Base-by-base conservation (phyloP, 2,797 vertebrate genomes). In the Lophotriccus pileatus region DNA sequence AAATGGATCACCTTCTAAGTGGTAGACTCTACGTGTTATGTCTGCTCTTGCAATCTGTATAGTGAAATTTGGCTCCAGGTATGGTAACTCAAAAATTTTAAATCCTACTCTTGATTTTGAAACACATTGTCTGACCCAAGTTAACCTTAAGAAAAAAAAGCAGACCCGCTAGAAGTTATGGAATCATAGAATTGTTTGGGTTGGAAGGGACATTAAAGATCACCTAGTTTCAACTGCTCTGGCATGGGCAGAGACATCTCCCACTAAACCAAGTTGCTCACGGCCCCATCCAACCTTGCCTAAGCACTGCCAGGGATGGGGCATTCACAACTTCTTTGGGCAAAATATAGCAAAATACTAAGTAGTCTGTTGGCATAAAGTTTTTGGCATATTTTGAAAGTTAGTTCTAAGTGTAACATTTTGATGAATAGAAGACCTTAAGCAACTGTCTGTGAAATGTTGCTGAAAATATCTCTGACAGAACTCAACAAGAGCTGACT, bases 11-110 rank as follows among this genome's bases (percentile, higher is more conserved):
- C 3, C 11, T 90, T 84, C 56, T 23, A 70, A 37, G 19, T 37
- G 27, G 20, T 41, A n/a, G 7, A 56, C 7, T 69, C 12, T 36
- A 30, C 2, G 3, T 2, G 12, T 59, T 1, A 2, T 25, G 4
- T 32, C 37, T 79, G 14, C 18, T 60, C 9, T 76, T 37, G 15
- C 10, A 77, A 11, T n/a, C 64, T 37, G 8, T 66, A n/a, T 62
- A 32, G 46, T 24, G 4, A 3, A 56, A 21, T 37, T 82, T 39
- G 49, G 18, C 22, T 69, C 27, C 9, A 6, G 18, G 9, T 6
- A 34, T 4, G 8, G 79, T 49, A 87, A 68, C 28, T 37, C 14
- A 82, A 63, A 28, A 50, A 50, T 46, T 64, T 81, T 9, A 18
- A 73, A 64, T 44, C 14, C 2, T 50, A 49, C 9, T n/a, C 34